Evolutionary conservation across 2,113 vertebrate species (phyloP).

Genomic region (Gyps fulvus): DNA sequence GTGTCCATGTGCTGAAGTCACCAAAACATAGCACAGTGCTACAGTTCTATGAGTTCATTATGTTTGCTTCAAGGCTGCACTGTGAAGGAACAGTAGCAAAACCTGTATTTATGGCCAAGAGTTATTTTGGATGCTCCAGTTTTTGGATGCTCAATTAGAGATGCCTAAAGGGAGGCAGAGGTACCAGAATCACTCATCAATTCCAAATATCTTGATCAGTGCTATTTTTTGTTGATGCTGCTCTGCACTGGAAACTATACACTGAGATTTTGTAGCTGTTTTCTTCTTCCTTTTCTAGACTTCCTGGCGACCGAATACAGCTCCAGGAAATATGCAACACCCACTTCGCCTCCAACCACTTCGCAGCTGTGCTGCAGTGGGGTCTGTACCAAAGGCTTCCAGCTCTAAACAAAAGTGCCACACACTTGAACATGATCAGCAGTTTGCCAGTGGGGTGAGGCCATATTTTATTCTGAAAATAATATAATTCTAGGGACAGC

Average conservation of each 20-base stretch:
- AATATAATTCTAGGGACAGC: background rate
- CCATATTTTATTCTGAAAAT: background rate
- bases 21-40: background rate
- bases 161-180: background rate
- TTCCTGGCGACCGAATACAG: constrained; percentile 81
- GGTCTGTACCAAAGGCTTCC: constrained; percentile 58
- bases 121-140: background rate
- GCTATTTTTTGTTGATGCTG: background rate
- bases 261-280: background rate
- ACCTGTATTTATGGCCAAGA: background rate
- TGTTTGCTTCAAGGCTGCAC: background rate
- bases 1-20: background rate
- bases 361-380: constrained; percentile 43
- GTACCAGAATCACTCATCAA: background rate
- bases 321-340: constrained; percentile 81
- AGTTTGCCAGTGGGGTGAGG: constrained; percentile 69
- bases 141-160: background rate
- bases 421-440: constrained; percentile 53
- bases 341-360: constrained; percentile 80
- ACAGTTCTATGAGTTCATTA: accelerated
- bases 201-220: background rate
- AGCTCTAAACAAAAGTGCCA: constrained; percentile 47
- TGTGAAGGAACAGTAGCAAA: background rate
- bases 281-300: constrained; percentile 49
- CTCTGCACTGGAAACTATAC: background rate